Conservation (phyloP, 2,888 invertebrate species). For the Spilarctia lutea region DNA sequence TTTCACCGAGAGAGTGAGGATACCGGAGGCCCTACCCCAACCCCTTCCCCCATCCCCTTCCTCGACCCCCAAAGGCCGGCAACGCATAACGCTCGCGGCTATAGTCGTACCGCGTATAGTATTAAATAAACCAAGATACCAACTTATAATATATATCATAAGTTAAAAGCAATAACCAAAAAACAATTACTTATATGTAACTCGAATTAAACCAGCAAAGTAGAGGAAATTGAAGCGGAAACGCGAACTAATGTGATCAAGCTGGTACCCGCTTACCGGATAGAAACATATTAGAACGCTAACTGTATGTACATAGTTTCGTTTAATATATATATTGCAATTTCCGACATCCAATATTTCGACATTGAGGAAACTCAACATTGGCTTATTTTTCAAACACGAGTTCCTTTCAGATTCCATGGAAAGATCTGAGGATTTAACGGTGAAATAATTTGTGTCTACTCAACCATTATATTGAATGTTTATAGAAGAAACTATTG, state of each 20-base stretch:
- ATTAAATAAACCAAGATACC: no score
- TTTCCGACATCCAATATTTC: conserved; percentile 8
- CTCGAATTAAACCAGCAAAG: neutral
- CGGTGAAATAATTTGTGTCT: conserved; percentile 6
- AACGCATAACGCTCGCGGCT: no score
- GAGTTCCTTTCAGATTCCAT: neutral
- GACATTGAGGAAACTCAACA: neutral
- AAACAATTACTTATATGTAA: neutral
- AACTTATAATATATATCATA: no score
- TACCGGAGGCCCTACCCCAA: no score
- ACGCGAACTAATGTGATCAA: conserved; percentile 11
- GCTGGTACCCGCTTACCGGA: conserved; percentile 2
- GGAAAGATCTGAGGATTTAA: neutral
- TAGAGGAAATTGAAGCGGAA: conserved; percentile 11
- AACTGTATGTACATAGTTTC: neutral
- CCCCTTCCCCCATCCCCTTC: no score
- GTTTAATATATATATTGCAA: neutral
- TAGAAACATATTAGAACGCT: neutral
- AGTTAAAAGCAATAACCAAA: neutral
- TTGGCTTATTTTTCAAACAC: neutral
- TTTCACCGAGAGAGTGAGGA: no score
- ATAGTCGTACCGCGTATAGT: no score
- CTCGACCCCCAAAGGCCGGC: no score
- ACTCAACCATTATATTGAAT: neutral
- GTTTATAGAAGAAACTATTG: neutral